Base-by-base conservation (phyloP, 2,888 invertebrate genomes). In the Sialis fuliginosa region DNA sequence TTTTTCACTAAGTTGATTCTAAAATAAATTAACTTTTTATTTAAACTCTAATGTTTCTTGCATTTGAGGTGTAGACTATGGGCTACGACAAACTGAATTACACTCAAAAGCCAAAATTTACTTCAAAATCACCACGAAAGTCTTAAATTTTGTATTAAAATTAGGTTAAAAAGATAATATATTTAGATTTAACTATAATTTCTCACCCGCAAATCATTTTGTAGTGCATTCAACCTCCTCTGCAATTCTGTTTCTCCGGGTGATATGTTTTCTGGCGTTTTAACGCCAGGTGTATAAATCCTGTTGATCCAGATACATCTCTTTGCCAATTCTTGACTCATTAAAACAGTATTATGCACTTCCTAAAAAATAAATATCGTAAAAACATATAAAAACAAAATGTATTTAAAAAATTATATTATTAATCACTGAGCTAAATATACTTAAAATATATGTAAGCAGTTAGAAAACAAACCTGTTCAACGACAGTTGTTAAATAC, bases 231-330 rank as follows among this genome's bases (percentile, higher is more conserved):
- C 9, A 85, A 69, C 49, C 85, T 62, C 39, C 84, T 68, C 58
- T 75, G 72, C 51, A 81, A 73, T 64, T 86, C 85, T 31, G 70
- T 67, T 44, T 79, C 77, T 8, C 65, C 63, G 0, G 68, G 64
- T 34, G 67, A 64, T 52, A 75, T 70, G 51, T 70, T 69, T 7
- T 72, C 71, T 39, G 74, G 74, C 22, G 70, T 69, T 52, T 68
- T 70, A 4, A 72, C 74, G 4, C 75, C 74, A 33, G 69, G 69
- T 9, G 65, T 68, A 56, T 67, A 70, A 6, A 69, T 68, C 44
- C 82, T 72, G 54, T 81, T 80, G 60, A 85, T 73, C 86, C 87
- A 87, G 57, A 87, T 75, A 58, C 85, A 85, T 48, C 84, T 73
- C 54, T 82, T 77, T 2, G 84, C 82, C 47, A 84, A 70, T 59